A percentile compares a stretch with the other conserved stretches of the same genome.
Conservation (phyloP, 2,888 invertebrate genomes). For the Eulithis testata region DNA sequence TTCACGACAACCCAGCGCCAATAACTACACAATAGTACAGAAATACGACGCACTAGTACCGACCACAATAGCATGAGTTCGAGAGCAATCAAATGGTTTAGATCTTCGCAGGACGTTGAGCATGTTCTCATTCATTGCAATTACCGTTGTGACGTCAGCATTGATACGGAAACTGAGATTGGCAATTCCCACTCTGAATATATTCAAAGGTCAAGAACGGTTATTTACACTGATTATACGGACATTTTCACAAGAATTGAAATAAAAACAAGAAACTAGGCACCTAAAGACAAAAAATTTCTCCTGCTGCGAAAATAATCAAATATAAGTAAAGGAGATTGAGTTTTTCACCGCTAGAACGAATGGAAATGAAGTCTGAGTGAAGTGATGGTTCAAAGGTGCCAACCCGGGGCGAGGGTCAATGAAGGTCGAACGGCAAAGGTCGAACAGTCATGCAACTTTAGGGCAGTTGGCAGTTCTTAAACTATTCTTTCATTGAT, state of each 20-base stretch:
- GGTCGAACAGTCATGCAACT: constrained; percentile 65
- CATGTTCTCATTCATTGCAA: constrained; percentile 38
- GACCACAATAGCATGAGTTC: constrained; percentile 29
- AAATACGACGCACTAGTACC: constrained; percentile 11
- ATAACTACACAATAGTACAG: constrained; percentile 38
- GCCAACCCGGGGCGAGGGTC: constrained; percentile 64
- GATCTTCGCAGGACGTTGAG: constrained; percentile 40
- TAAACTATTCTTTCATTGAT: constrained; percentile 10
- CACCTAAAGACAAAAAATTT: neutral
- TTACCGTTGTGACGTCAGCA: constrained; percentile 36
- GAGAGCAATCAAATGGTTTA: constrained; percentile 40
- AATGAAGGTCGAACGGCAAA: constrained; percentile 60
- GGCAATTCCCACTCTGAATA: constrained; percentile 18
- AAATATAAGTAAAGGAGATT: constrained; percentile 8
- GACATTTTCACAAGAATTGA: neutral
- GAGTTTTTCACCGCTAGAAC: constrained; percentile 21
- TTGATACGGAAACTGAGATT: constrained; percentile 33
- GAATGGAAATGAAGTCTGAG: constrained; percentile 51
- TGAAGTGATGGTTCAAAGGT: constrained; percentile 54
- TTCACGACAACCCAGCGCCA: constrained; percentile 34
- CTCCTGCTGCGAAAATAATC: neutral
- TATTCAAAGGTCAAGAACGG: constrained; percentile 23
- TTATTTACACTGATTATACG: constrained; percentile 14
- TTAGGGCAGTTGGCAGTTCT: constrained; percentile 51
- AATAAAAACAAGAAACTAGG: neutral